Base-by-base conservation (phyloP, 2,888 invertebrate genomes). In the Torymus aiolomorphi region DNA sequence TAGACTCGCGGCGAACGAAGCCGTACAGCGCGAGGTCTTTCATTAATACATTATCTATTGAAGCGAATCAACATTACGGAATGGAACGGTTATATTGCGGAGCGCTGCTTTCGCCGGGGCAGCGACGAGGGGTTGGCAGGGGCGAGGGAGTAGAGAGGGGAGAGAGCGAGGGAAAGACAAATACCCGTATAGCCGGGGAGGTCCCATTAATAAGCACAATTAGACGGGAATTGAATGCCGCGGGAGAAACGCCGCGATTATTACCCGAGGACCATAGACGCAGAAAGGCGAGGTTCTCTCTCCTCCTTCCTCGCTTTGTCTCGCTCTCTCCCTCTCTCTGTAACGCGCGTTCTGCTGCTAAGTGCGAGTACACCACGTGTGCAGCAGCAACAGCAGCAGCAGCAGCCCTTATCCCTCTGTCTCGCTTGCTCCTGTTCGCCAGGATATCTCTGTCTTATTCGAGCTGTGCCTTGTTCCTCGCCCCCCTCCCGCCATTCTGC, bases 181-280 rank as follows among this genome's bases (percentile, higher is more conserved):
- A 80, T 82, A 80, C 56, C 65, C 62, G 54, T 49, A 61, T 18
- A 62, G 51, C 51, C 51, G 78, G 76, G 82, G 83, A 83, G 84
- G 84, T 83, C 84, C 83, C 82, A 83, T 84, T 86, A 86, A 86
- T 85, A 85, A 86, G 85, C 84, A 86, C 85, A 86, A 86, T 86
- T 85, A 85, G 84, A 83, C 83, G 82, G 81, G 85, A 86, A 86
- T 86, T 85, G 84, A 84, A 85, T 84, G 84, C 83, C 82, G 42
- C 42, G 52, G 62, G 71, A 69, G 70, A 72, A 71, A 77, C 71
- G 74, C 54, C 20, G 76, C 84, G 85, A 85, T 85, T 86, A 86
- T 85, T 83, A 84, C 80, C 79, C 73, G 69, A 76, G 76, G 72
- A 65, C 62, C 72, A 65, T 69, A 72, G 72, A 61, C 67, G 65